Base-by-base conservation (phyloP, 2,797 vertebrate genomes). In the Moxostoma hubbsi region DNA sequence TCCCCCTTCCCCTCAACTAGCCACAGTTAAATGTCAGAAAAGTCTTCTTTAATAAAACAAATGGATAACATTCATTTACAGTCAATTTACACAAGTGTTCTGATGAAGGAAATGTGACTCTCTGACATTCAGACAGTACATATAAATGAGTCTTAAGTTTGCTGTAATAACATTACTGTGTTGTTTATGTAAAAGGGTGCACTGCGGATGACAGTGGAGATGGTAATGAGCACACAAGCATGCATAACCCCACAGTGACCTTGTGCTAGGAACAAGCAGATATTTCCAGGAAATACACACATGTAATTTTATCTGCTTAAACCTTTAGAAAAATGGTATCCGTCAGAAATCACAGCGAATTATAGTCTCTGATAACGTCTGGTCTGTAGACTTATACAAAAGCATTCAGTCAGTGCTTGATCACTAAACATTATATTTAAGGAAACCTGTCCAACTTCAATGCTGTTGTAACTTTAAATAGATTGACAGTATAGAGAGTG, bases 201-300 rank as follows among this genome's bases (percentile, higher is more conserved):
- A 75, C 47, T 12, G 5, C 15, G 68, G 74, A 50, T 64, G n/a
- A 36, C 53, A 68, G 55, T 18, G 18, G 51, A 73, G 63, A 68
- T 73, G 58, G 13, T 50, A 63, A 71, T 70, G 74, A 68, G 76
- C 24, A 46, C 75, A 65, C 15, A 15, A 54, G 47, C 73, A 83
- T 85, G 61, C 83, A 85, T 85, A 77, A 80, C 55, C 75, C 70
- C 73, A 49, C 75, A 58, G 9, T 82, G 83, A 81, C 83, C 81
- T 81, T 13, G 7, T 81, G 74, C 6, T 70, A 82, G 18, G 4
- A 7, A 66, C 43, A 10, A 51, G n/a, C 53, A n/a, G 53, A 13
- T 80, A 64, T 51, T 78, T 81, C 77, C 74, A 80, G 81, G 80
- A 82, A 82, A 84, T 84, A 84, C 70, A 73, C 62, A 16, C 43